A percentile compares a stretch with the other conserved stretches of the same genome.
phyloP scores from a whole-genome alignment of 2,797 vertebrate genomes.

The Gobio occitaniae region DNA sequence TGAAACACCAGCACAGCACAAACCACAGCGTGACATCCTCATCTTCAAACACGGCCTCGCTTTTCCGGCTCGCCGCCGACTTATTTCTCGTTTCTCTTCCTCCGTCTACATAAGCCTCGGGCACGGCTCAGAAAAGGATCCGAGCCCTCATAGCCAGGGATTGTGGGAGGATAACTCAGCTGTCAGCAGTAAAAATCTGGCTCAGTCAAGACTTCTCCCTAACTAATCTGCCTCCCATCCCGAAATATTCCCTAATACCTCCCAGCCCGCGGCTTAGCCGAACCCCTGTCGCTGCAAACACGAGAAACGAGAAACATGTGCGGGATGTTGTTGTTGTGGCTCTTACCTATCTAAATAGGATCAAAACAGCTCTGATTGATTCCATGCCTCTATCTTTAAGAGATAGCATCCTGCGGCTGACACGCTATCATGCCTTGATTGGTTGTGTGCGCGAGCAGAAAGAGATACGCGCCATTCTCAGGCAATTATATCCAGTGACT shows the following conservation, averaged over 20 bases:
- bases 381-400: slow-evolving; percentile 48
- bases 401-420: slow-evolving; percentile 58
- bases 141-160: slow-evolving; percentile 73
- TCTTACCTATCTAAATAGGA: slow-evolving; percentile 64
- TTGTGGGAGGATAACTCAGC: slow-evolving; percentile 80
- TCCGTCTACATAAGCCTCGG: slow-evolving; percentile 63
- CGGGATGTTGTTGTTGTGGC: slow-evolving; percentile 21
- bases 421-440: slow-evolving; percentile 44
- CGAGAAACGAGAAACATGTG: slow-evolving; percentile 36
- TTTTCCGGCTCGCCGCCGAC: neutral
- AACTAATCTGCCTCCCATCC: slow-evolving; percentile 80
- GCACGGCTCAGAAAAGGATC: slow-evolving; percentile 75
- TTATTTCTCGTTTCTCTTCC: neutral
- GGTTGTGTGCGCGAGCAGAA: neutral
- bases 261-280: slow-evolving; percentile 67
- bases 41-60: neutral
- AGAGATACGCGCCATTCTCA: neutral
- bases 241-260: slow-evolving; percentile 82
- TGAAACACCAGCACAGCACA: slow-evolving; percentile 62
- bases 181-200: slow-evolving; percentile 81
- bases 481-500: slow-evolving; percentile 35
- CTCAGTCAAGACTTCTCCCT: slow-evolving; percentile 76
- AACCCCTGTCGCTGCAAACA: slow-evolving; percentile 43
- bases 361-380: slow-evolving; percentile 60
- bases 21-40: neutral